phyloP scores from a whole-genome alignment of 2,888 invertebrate species.

The Halocaridina rubra region DNA sequence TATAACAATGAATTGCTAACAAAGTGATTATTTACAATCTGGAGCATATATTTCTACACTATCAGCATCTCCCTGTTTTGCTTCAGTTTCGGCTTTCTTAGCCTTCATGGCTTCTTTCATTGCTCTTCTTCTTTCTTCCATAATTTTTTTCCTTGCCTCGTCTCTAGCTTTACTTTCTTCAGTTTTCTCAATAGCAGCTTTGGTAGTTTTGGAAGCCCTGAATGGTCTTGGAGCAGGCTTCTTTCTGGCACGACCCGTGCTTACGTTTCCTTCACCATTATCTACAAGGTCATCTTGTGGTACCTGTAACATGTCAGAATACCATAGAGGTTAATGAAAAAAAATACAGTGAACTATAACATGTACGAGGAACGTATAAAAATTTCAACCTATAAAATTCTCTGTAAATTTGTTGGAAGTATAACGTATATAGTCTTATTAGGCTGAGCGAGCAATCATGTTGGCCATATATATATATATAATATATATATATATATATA shows the following conservation, averaged over 20 bases:
- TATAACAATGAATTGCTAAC: background rate
- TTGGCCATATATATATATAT: no score
- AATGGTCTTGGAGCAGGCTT: constrained; percentile 32
- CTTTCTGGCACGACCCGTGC: constrained; percentile 18
- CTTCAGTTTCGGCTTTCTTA: constrained; percentile 49
- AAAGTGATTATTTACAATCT: constrained; percentile 41
- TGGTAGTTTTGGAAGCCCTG: constrained; percentile 30
- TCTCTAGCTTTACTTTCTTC: constrained; percentile 54
- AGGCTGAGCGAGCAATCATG: no score
- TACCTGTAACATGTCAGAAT: background rate
- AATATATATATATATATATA: no score
- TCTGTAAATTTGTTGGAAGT: no score
- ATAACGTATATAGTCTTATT: no score
- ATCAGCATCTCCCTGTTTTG: constrained; percentile 10
- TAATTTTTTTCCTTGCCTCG: constrained; percentile 52
- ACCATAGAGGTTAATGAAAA: background rate
- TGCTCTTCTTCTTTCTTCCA: constrained; percentile 57
- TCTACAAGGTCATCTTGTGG: no score
- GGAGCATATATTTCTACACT: constrained; percentile 57
- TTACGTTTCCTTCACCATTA: background rate
- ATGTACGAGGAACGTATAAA: no score
- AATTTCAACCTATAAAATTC: no score
- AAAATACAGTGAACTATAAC: background rate
- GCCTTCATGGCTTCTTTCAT: constrained; percentile 62
- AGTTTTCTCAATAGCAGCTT: background rate